Conservation (phyloP, 1,140 invertebrate genomes). For the Drosophila pseudoananassae region DNA sequence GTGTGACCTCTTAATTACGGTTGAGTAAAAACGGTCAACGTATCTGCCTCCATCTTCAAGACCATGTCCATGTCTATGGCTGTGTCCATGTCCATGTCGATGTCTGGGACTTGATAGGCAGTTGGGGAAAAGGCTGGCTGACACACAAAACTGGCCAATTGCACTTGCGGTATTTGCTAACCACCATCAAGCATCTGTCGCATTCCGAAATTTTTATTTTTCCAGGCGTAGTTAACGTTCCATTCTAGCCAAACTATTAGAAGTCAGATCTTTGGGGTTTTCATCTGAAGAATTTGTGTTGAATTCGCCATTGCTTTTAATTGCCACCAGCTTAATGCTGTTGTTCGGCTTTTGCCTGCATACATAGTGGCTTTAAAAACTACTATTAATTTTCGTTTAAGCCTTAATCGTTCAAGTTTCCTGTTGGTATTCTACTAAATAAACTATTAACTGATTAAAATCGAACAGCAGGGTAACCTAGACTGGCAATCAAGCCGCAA, state of each 20-base stretch:
- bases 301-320: neutral
- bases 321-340: neutral
- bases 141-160: constrained; percentile 43
- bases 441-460: constrained; percentile 82
- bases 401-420: constrained; percentile 20
- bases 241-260: constrained; percentile 29
- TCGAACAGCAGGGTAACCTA: constrained; percentile 50
- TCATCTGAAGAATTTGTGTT: constrained; percentile 23
- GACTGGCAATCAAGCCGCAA: constrained; percentile 67
- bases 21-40: constrained; percentile 62
- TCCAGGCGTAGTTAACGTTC: constrained; percentile 41
- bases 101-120: constrained; percentile 25
- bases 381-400: neutral
- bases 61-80: constrained; percentile 8
- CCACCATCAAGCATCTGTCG: constrained; percentile 10
- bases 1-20: constrained; percentile 76
- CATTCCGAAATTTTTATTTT: constrained; percentile 29
- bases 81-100: constrained; percentile 2
- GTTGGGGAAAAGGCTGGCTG: constrained; percentile 17
- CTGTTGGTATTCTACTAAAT: constrained; percentile 57
- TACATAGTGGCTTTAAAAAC: neutral
- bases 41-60: constrained; percentile 3
- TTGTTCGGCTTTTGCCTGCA: neutral
- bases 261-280: constrained; percentile 9
- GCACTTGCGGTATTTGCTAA: constrained; percentile 14